These are phyloP conservation scores for Capreolus pygargus DNA, from an alignment of 2,113 vertebrate species.

Conservation along the genomic window DNA sequence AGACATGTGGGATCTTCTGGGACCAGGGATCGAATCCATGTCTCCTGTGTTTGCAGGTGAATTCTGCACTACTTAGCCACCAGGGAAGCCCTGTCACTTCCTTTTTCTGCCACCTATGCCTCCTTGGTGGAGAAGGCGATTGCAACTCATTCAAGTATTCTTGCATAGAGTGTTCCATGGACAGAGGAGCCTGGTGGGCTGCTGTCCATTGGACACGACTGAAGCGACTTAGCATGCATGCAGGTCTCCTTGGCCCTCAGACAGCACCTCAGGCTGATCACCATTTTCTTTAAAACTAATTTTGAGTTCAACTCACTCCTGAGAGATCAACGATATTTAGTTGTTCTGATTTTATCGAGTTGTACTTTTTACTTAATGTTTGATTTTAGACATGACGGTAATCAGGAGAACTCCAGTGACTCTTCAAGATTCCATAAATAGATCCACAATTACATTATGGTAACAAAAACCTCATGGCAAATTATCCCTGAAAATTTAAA, in stretches of 20 bases:
- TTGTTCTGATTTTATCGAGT: not conserved
- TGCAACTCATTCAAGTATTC: not conserved
- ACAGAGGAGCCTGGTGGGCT: not conserved
- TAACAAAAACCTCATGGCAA: too few species aligned
- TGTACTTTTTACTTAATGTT: not conserved
- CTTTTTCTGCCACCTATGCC: not conserved
- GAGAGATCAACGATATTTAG: not conserved
- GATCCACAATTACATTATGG: too few species aligned
- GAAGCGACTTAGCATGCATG: accelerated
- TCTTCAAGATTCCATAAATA: not conserved
- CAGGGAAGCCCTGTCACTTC: not conserved
- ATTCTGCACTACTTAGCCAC: not conserved
- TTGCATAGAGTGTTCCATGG: not conserved
- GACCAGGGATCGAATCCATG: not conserved
- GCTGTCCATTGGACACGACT: accelerated
- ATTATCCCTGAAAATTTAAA: not conserved
- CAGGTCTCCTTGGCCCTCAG: not conserved
- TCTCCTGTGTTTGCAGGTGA: not conserved
- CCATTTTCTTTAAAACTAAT: not conserved
- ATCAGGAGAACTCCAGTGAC: not conserved
- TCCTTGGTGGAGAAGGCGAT: not conserved
- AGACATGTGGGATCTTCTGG: not conserved
- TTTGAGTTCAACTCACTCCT: not conserved
- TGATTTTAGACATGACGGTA: not conserved
- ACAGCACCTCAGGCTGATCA: not conserved